phyloP scores from a whole-genome alignment of 30 jellyfish, hydroid and myxozoan genomes.

The Hydra vulgaris region DNA sequence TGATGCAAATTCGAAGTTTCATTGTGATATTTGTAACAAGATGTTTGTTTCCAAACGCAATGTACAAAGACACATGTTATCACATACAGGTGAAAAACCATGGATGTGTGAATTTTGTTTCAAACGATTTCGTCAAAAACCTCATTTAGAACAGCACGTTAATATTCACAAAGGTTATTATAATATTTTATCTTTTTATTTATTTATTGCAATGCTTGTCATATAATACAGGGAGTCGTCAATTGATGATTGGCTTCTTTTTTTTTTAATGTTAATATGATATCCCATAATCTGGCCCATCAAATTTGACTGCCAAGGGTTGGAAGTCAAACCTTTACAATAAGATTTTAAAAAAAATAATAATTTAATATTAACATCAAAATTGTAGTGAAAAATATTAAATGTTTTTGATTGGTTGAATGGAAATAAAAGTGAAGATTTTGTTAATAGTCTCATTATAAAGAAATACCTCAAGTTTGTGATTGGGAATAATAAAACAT shows the following conservation, averaged over 20 bases:
- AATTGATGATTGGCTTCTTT: background rate
- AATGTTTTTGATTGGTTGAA: no score
- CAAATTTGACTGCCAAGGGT: no score
- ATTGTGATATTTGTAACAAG: conserved; percentile 34
- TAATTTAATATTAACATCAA: no score
- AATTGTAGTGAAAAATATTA: no score
- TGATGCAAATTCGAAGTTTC: conserved; percentile 35
- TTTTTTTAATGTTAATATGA: no score
- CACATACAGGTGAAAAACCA: conserved; percentile 42
- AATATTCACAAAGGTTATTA: conserved; percentile 28
- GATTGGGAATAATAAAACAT: no score
- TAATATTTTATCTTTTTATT: background rate
- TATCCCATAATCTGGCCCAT: no score
- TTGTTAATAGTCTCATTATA: no score
- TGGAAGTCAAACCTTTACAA: no score
- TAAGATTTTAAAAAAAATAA: no score
- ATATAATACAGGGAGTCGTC: background rate
- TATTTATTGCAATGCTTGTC: background rate
- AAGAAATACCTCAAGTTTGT: no score
- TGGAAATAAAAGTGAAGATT: no score
- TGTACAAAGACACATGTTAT: conserved; percentile 34
- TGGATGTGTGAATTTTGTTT: conserved; percentile 44
- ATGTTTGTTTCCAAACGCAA: conserved; percentile 32
- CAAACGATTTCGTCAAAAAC: conserved; percentile 36
- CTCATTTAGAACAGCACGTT: conserved; percentile 43